A percentile compares a stretch with the other conserved stretches of the same genome.
These are phyloP conservation scores for Tympanoctomys barrerae DNA, from an alignment of 2,797 vertebrate genomes.

Conservation along the genomic window DNA sequence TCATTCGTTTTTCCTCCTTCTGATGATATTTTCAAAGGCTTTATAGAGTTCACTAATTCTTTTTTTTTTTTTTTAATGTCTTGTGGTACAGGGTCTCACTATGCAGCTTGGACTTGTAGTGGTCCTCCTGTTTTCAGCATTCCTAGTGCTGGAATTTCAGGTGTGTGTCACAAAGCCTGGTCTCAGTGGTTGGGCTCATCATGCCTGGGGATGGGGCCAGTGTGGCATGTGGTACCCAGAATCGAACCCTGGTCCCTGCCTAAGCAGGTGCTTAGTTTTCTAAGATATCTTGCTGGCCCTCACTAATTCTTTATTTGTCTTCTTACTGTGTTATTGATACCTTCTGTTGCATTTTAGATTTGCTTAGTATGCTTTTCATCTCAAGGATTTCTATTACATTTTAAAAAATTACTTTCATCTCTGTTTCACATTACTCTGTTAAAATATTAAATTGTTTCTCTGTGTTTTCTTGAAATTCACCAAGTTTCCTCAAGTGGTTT, in stretches of 20 bases:
- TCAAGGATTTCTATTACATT: neutral
- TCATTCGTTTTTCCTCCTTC: neutral
- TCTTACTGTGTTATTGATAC: neutral
- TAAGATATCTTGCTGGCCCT: no score
- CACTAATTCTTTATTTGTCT: neutral
- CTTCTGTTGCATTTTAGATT: neutral
- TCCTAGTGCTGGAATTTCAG: no score
- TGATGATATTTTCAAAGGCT: neutral
- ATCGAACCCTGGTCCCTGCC: no score
- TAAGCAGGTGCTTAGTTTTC: no score
- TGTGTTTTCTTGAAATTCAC: neutral
- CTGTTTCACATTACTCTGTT: neutral
- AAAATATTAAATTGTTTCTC: neutral
- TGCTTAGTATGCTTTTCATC: neutral
- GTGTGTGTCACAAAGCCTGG: no score
- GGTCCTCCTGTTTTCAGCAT: no score
- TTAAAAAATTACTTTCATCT: neutral
- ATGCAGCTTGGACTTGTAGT: no score
- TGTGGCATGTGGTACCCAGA: no score
- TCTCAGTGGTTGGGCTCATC: no score
- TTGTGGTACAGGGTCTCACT: no score
- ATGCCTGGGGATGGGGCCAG: no score
- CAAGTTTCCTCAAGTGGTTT: neutral
- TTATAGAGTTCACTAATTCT: neutral
- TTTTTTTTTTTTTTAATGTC: neutral